A percentile compares a stretch with the other conserved stretches of the same genome.
Conservation (phyloP, 1,140 invertebrate genomes). For the Drosophila melanica region DNA sequence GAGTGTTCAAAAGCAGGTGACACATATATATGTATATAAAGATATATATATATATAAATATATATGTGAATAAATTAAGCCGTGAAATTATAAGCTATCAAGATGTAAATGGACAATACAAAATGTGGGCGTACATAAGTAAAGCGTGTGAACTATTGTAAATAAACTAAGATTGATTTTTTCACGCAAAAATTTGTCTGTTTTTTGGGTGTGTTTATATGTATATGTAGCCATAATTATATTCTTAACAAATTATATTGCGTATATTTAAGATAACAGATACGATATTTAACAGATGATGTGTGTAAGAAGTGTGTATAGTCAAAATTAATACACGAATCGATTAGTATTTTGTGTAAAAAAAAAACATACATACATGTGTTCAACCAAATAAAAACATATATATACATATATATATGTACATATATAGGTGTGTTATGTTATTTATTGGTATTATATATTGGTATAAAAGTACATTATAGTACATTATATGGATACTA, state of each 20-base stretch:
- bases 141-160: conserved; percentile 33
- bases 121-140: conserved; percentile 15
- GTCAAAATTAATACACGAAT: conserved; percentile 79
- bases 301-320: conserved; percentile 36
- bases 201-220: neutral
- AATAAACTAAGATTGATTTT: conserved; percentile 2
- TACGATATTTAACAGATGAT: conserved; percentile 1
- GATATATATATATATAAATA: neutral
- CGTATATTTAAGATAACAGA: conserved; percentile 30
- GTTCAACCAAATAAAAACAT: conserved; percentile 22
- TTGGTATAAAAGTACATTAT: conserved; percentile 49
- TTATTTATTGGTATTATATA: conserved; percentile 32
- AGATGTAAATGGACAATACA: conserved; percentile 14
- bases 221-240: conserved; percentile 4
- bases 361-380: conserved; percentile 38
- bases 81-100: conserved; percentile 29
- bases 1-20: conserved; percentile 8
- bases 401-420: conserved; percentile 24
- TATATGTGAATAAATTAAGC: conserved; percentile 3
- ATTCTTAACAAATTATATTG: conserved; percentile 19
- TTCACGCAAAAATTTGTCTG: neutral
- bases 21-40: neutral
- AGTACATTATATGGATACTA: conserved; percentile 11
- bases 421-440: conserved; percentile 28
- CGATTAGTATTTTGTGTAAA: conserved; percentile 78